phyloP scores from a whole-genome alignment of 2,888 invertebrate genomes.

The Lomographa bimaculata region DNA sequence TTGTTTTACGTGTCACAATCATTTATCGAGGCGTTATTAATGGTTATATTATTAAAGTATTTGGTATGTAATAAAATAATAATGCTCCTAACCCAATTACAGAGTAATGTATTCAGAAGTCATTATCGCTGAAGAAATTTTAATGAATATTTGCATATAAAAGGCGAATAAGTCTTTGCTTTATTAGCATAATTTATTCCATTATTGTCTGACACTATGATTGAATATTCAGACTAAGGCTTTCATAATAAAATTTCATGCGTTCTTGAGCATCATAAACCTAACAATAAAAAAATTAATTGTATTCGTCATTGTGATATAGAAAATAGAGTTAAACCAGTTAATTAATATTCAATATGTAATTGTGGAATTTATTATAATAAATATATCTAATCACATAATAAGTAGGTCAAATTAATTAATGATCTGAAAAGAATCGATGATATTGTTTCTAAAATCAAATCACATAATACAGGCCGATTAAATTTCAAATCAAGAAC shows the following conservation, averaged over 20 bases:
- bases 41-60: too few species aligned
- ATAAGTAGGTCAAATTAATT: too few species aligned
- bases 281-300: too few species aligned
- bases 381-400: too few species aligned
- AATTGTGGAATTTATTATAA: too few species aligned
- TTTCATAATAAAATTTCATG: conserved; percentile 20
- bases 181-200: conserved; percentile 47
- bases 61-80: background rate
- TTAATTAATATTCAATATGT: too few species aligned
- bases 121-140: conserved; percentile 6
- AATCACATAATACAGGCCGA: conserved; percentile 10
- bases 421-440: too few species aligned
- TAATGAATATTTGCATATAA: conserved; percentile 38
- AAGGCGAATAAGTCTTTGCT: conserved; percentile 40
- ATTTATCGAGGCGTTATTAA: too few species aligned
- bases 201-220: conserved; percentile 34
- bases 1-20: too few species aligned
- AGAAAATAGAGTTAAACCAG: too few species aligned
- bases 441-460: conserved; percentile 31
- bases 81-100: conserved; percentile 1
- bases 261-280: conserved; percentile 14
- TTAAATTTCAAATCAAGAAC: conserved; percentile 7
- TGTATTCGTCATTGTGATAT: too few species aligned
- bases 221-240: conserved; percentile 33
- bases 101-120: conserved; percentile 2